A percentile compares a stretch with the other conserved stretches of the same genome.
Evolutionary conservation across 1,140 invertebrate genomes (phyloP).

Genomic region (Vollenhovia emeryi): DNA sequence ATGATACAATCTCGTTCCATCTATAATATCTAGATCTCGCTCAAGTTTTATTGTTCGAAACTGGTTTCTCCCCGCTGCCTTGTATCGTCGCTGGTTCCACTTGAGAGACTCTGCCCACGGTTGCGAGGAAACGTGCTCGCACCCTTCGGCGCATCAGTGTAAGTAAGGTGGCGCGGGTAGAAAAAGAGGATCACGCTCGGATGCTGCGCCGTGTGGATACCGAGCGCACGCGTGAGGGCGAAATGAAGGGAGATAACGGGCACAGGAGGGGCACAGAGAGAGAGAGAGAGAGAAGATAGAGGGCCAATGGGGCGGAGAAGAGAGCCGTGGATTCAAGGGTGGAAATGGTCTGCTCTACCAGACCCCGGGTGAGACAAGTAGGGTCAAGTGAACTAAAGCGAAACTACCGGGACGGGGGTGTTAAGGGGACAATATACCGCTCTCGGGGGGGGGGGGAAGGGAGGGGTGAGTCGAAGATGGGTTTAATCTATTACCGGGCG

Average conservation of each 20-base stretch:
- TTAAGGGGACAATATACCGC: constrained; percentile 82
- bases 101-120: constrained; percentile 29
- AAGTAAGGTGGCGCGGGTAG: constrained; percentile 35
- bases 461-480: constrained; percentile 74
- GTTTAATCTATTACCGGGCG: constrained; percentile 84
- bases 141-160: constrained; percentile 23
- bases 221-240: constrained; percentile 41
- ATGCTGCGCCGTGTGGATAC: neutral
- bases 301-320: constrained; percentile 52
- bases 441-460: constrained; percentile 44
- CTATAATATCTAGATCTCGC: neutral
- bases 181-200: constrained; percentile 19
- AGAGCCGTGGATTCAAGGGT: constrained; percentile 58
- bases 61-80: neutral
- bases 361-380: constrained; percentile 77
- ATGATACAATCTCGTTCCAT: neutral
- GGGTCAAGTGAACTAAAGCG: constrained; percentile 84
- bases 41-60: neutral
- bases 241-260: constrained; percentile 59
- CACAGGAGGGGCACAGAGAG: constrained; percentile 67
- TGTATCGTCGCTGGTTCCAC: neutral
- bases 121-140: neutral
- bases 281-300: constrained; percentile 54
- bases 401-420: constrained; percentile 80
- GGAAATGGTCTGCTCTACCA: constrained; percentile 34